Conservation (phyloP, 2,113 vertebrate species). For the Melanocharis versteri region DNA sequence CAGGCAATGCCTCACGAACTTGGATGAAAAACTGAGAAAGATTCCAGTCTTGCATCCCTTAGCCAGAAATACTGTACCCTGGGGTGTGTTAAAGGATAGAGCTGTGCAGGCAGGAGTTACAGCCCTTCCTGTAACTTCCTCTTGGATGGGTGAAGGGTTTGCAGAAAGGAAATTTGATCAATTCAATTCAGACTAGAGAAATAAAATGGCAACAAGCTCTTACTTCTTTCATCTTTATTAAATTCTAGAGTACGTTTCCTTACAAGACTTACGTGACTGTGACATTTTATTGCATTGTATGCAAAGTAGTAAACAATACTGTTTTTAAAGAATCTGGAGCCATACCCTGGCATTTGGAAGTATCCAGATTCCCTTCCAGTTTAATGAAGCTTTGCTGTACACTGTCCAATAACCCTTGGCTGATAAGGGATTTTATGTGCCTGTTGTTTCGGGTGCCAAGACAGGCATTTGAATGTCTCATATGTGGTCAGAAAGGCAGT, state of each 20-base stretch:
- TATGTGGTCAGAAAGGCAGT: not conserved
- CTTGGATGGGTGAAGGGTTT: not conserved
- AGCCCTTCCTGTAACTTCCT: not conserved
- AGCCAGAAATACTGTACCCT: not conserved
- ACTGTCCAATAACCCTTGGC: not conserved
- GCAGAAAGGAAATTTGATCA: not conserved
- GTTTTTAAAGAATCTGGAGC: not conserved
- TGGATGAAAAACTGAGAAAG: not conserved
- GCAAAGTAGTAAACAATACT: not conserved
- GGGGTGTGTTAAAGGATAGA: not conserved
- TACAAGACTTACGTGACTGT: not conserved
- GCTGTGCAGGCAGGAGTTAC: not conserved
- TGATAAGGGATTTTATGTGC: not conserved
- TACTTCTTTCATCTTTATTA: slow-evolving; percentile 1
- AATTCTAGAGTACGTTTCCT: not conserved
- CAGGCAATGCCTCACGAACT: not conserved
- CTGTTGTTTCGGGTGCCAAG: not conserved
- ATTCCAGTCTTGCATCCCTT: not conserved
- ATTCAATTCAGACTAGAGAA: not conserved
- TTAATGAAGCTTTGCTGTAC: not conserved
- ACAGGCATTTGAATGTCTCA: not conserved
- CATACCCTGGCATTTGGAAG: not conserved
- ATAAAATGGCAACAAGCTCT: not conserved
- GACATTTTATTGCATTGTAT: not conserved
- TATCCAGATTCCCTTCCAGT: not conserved